phyloP scores from a whole-genome alignment of 2,797 vertebrate species.

The Megaceryle alcyon region DNA sequence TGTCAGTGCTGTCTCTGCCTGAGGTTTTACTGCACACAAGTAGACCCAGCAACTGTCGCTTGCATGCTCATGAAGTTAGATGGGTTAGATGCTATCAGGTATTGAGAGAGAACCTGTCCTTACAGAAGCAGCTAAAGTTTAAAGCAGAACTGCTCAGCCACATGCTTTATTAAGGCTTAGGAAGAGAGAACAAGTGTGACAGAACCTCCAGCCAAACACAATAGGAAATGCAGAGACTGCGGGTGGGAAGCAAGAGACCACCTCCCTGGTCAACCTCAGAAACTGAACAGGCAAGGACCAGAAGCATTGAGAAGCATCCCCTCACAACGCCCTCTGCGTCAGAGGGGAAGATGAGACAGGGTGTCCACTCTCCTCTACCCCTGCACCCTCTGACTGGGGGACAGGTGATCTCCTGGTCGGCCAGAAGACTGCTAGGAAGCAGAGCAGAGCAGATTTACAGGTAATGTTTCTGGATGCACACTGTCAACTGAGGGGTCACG shows the following conservation, averaged over 20 bases:
- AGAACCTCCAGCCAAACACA: neutral
- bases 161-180: neutral
- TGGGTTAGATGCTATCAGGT: no score
- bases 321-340: rapidly evolving
- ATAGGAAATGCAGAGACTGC: rapidly evolving
- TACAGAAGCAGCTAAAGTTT: neutral
- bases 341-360: rapidly evolving
- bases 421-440: neutral
- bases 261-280: neutral
- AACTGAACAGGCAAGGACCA: neutral
- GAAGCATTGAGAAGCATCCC: neutral
- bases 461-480: neutral
- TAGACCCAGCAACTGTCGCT: neutral
- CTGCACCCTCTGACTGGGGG: rapidly evolving
- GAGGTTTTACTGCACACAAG: neutral
- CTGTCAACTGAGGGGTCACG: neutral
- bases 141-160: neutral
- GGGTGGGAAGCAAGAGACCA: neutral
- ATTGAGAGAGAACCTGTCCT: neutral
- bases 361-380: no score
- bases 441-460: neutral
- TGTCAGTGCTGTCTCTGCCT: neutral
- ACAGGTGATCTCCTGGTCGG: neutral
- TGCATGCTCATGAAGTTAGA: neutral
- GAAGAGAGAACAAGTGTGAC: neutral